These are phyloP conservation scores for Mesorhabditis belari DNA, from an alignment of 2,888 invertebrate genomes.

Conservation along the genomic window DNA sequence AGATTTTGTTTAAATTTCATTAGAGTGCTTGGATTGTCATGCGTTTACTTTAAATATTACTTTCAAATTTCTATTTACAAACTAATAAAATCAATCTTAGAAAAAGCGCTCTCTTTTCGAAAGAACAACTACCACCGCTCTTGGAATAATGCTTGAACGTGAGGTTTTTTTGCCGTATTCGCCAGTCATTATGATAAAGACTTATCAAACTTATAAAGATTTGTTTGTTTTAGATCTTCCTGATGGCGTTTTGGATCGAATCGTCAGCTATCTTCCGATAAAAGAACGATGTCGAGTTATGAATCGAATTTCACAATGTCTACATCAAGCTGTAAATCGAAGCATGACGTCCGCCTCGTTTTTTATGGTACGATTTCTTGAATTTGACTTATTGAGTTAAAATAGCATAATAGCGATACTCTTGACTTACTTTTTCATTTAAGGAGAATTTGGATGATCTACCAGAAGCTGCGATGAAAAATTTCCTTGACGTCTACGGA, in stretches of 20 bases:
- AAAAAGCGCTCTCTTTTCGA: too few species aligned
- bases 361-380: slow-evolving; percentile 4
- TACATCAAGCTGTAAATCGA: slow-evolving; percentile 14
- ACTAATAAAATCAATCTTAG: too few species aligned
- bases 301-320: slow-evolving; percentile 11
- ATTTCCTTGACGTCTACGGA: slow-evolving; percentile 26
- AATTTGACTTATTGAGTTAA: background rate
- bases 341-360: slow-evolving; percentile 22
- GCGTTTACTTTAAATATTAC: too few species aligned
- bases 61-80: too few species aligned
- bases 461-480: slow-evolving; percentile 13
- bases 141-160: too few species aligned
- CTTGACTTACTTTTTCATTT: too few species aligned
- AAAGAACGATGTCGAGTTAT: slow-evolving; percentile 11
- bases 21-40: too few species aligned
- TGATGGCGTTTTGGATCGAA: background rate
- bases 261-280: background rate
- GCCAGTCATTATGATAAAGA: too few species aligned
- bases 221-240: background rate
- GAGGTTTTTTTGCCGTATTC: too few species aligned
- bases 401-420: too few species aligned
- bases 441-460: slow-evolving; percentile 17
- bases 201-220: background rate
- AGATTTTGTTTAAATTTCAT: too few species aligned
- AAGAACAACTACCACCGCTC: too few species aligned